Base-by-base conservation (phyloP, 2,113 vertebrate species). In the Aphyosemion australe region DNA sequence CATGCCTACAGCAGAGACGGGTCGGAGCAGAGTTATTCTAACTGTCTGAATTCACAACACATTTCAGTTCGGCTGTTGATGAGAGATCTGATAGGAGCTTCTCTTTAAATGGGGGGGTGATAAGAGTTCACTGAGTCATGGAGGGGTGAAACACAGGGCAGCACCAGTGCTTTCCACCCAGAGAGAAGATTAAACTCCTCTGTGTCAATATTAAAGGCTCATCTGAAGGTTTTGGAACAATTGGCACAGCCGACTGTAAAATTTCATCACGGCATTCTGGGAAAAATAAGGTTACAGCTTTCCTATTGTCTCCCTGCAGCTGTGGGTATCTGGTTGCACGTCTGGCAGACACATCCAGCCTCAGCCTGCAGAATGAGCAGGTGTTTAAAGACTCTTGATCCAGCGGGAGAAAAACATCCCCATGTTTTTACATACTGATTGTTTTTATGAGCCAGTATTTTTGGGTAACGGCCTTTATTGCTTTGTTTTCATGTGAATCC, bases 241-340 rank as follows among this genome's bases (percentile, higher is more conserved):
- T 76, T 83, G 77, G 64, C 60, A 76, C 61, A 51, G 62, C 53
- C 50, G 74, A 54, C 43, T 65, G 62, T 65, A 51, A 54, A 77
- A 83, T 85, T 81, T 83, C 83, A 86, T 86, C 82, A 78, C 37
- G 32, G 45, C 80, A 51, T 65, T 64, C 14, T 61, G 62, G 45
- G 68, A 65, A 68, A 85, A 88, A 81, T 77, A 61, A 84, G 80
- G 80, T 79, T 78, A 73, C 18, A 58, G 72, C 62, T 53, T 74
- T 71, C 32, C 31, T 13, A 58, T 78, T 77, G 79, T 87, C 70
- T 69, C 63, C 37, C 6, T 62, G 63, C 60, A 50, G 74, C 65
- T 54, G 63, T 26, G 50, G 66, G 56, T 67, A 50, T 70, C 53
- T 57, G 55, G 70, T 60, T 84, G 65, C 19, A 1, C 63, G 46